These are phyloP conservation scores for Acanthisitta chloris DNA, from an alignment of 2,113 vertebrate genomes.

Conservation along the genomic window DNA sequence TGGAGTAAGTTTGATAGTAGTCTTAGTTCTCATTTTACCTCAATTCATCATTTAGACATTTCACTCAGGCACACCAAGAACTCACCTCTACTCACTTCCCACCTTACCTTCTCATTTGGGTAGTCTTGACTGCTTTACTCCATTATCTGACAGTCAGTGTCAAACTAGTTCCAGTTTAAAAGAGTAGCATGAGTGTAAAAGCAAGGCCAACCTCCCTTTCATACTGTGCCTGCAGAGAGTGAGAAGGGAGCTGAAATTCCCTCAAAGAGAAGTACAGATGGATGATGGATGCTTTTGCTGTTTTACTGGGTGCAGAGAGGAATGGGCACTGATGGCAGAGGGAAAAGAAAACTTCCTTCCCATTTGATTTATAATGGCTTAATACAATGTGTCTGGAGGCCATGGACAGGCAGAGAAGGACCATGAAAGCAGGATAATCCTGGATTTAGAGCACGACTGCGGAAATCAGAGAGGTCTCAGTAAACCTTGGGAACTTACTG, in stretches of 20 bases:
- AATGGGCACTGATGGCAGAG: neutral
- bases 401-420: neutral
- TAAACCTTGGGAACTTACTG: neutral
- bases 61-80: fast-evolving
- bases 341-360: neutral
- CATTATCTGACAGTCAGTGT: fast-evolving
- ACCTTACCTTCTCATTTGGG: neutral
- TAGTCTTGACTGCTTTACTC: neutral
- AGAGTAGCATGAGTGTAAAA: neutral
- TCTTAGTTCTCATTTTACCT: neutral
- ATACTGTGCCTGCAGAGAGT: neutral
- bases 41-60: neutral
- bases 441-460: neutral
- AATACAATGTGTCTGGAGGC: neutral
- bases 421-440: neutral
- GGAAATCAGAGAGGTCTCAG: neutral
- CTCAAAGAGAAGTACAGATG: neutral
- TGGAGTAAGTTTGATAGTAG: neutral
- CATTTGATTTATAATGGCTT: neutral
- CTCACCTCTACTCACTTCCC: neutral
- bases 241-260: neutral
- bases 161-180: neutral
- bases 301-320: neutral
- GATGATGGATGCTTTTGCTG: neutral
- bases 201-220: neutral